phyloP scores from a whole-genome alignment of 1,140 invertebrate genomes.

The Calosoma granatense region DNA sequence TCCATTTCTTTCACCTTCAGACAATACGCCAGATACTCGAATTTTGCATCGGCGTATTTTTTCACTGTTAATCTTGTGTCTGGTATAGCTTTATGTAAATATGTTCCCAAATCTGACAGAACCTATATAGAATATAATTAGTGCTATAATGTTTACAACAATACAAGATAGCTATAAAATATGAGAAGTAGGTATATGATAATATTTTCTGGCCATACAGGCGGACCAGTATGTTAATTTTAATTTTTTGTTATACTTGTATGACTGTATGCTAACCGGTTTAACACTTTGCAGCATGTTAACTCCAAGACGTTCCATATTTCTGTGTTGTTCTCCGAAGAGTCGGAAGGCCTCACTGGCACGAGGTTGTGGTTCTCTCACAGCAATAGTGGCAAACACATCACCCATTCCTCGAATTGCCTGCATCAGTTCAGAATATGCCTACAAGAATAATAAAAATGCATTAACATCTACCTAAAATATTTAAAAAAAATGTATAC shows the following conservation, averaged over 20 bases:
- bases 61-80: slow-evolving; percentile 95
- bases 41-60: slow-evolving; percentile 96
- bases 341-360: slow-evolving; percentile 92
- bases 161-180: not conserved
- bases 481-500: no score
- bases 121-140: slow-evolving; percentile 47
- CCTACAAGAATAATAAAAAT: slow-evolving; percentile 32
- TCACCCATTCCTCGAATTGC: slow-evolving; percentile 83
- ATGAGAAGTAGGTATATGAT: not conserved
- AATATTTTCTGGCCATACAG: not conserved
- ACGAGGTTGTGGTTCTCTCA: slow-evolving; percentile 86
- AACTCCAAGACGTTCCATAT: slow-evolving; percentile 86
- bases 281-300: slow-evolving; percentile 85
- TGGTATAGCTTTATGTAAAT: slow-evolving; percentile 93
- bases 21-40: slow-evolving; percentile 97
- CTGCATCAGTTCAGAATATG: slow-evolving; percentile 50
- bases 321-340: slow-evolving; percentile 90
- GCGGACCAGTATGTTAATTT: not conserved
- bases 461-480: slow-evolving; percentile 6
- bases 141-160: slow-evolving; percentile 12
- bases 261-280: no score
- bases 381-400: slow-evolving; percentile 87
- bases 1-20: slow-evolving; percentile 97
- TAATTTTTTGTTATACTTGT: no score
- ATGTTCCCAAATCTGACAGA: slow-evolving; percentile 87